These are phyloP conservation scores for Neolamprologus devosi DNA, from an alignment of 2,113 vertebrate genomes.

Conservation along the genomic window DNA sequence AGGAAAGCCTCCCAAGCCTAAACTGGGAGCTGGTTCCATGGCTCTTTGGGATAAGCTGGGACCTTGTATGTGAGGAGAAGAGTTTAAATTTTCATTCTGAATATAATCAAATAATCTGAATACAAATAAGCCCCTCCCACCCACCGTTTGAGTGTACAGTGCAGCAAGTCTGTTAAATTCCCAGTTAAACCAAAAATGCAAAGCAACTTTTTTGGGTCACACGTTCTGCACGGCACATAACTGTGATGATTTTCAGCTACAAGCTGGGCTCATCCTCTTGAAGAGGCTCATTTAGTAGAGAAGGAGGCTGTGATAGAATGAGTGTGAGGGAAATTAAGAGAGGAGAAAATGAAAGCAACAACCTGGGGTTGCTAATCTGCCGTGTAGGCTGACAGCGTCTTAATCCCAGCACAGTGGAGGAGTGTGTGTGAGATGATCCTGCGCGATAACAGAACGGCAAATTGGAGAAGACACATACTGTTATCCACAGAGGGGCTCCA, in stretches of 20 bases:
- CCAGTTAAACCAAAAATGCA: neutral
- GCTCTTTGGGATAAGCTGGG: neutral
- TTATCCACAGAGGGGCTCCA: neutral
- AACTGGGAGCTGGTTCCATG: neutral
- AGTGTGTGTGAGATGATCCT: conserved; percentile 34
- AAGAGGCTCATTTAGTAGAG: conserved; percentile 19
- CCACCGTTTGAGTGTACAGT: neutral
- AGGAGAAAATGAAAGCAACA: conserved; percentile 1
- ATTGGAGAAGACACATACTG: conserved; percentile 27
- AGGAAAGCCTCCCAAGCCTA: neutral
- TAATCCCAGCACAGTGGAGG: conserved; percentile 25
- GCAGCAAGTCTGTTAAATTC: neutral
- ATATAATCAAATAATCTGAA: neutral
- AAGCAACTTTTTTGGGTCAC: neutral
- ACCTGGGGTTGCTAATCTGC: conserved; percentile 22
- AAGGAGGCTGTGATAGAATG: neutral
- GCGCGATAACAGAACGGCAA: conserved; percentile 19
- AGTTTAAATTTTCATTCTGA: neutral
- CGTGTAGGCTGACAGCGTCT: conserved; percentile 15
- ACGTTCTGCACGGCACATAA: neutral
- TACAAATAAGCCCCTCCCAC: neutral
- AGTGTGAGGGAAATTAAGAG: neutral
- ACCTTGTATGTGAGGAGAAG: neutral
- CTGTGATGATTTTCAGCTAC: neutral
- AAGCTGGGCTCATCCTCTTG: conserved; percentile 1